Percentiles rank a stretch among this genome's conserved stretches.
phyloP scores from a whole-genome alignment of 1,140 invertebrate species.

The Penaeus vannamei region DNA sequence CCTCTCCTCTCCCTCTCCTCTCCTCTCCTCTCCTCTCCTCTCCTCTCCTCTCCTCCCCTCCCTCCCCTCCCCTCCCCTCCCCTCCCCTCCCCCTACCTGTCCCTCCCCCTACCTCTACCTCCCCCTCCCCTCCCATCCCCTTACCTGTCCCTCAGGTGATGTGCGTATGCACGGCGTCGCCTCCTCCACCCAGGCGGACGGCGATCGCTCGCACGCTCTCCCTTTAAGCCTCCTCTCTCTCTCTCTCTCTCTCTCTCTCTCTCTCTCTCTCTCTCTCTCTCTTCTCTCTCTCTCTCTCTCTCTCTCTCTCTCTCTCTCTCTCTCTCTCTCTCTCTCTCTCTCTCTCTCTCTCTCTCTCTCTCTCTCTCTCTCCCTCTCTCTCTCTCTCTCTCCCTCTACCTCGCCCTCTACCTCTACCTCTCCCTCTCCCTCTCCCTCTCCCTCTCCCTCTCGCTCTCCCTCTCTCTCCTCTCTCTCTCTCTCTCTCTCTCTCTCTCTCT shows the following conservation, averaged over 20 bases:
- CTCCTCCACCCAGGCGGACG: too few species aligned
- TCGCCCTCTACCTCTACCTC: background rate
- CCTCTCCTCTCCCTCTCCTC: background rate
- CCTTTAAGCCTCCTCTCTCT: too few species aligned
- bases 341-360: conserved; percentile 38
- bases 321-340: too few species aligned
- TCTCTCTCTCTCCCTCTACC: background rate
- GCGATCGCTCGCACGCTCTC: too few species aligned
- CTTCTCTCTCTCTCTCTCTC: too few species aligned
- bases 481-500: background rate
- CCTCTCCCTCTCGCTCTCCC: conserved; percentile 4
- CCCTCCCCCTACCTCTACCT: too few species aligned
- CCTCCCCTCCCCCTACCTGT: too few species aligned
- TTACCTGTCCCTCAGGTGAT: background rate
- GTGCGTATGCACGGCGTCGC: too few species aligned
- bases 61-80: background rate
- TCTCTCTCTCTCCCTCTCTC: conserved; percentile 34
- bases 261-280: too few species aligned
- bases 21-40: background rate
- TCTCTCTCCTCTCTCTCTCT: background rate
- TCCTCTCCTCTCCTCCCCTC: background rate
- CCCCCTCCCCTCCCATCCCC: too few species aligned
- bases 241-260: too few species aligned
- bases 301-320: too few species aligned
- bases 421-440: background rate